Conservation (phyloP, 2,888 invertebrate species). For the Drosophila atripex region DNA sequence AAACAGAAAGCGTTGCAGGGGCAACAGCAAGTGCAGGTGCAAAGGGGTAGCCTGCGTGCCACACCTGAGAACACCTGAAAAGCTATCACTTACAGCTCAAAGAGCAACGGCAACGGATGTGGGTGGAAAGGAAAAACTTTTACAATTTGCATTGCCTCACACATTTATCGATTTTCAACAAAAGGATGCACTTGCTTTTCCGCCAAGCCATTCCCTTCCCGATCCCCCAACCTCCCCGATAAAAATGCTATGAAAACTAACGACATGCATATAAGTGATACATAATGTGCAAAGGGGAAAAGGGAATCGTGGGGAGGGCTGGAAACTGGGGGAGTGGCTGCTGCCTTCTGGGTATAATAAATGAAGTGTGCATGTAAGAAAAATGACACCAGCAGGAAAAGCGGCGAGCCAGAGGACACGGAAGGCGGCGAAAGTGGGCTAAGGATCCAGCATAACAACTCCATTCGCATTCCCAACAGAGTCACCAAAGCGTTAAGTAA, state of each 20-base stretch:
- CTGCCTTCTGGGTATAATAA: constrained; percentile 56
- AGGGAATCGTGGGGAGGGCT: background rate
- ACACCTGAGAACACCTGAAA: constrained; percentile 51
- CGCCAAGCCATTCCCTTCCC: constrained; percentile 8
- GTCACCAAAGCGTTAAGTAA: constrained; percentile 59
- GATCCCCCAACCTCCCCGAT: background rate
- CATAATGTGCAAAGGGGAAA: constrained; percentile 46
- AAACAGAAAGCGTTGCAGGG: constrained; percentile 10
- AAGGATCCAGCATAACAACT: constrained; percentile 27
- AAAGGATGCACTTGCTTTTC: constrained; percentile 42
- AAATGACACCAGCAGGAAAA: constrained; percentile 61
- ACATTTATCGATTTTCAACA: constrained; percentile 66
- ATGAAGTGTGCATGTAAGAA: constrained; percentile 72
- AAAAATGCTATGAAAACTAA: constrained; percentile 72
- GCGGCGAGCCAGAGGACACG: constrained; percentile 16
- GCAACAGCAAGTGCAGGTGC: constrained; percentile 22
- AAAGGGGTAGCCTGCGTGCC: constrained; percentile 30
- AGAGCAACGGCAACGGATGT: constrained; percentile 49
- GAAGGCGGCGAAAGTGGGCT: constrained; percentile 3
- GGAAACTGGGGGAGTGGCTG: background rate
- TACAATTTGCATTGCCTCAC: constrained; percentile 54
- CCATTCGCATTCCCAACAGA: constrained; percentile 29
- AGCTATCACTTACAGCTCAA: constrained; percentile 76
- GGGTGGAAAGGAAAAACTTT: constrained; percentile 42
- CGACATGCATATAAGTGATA: constrained; percentile 76